A percentile compares a stretch with the other conserved stretches of the same genome.
These are phyloP conservation scores for Nebria ingens DNA, from an alignment of 1,140 invertebrate species.

Conservation along the genomic window DNA sequence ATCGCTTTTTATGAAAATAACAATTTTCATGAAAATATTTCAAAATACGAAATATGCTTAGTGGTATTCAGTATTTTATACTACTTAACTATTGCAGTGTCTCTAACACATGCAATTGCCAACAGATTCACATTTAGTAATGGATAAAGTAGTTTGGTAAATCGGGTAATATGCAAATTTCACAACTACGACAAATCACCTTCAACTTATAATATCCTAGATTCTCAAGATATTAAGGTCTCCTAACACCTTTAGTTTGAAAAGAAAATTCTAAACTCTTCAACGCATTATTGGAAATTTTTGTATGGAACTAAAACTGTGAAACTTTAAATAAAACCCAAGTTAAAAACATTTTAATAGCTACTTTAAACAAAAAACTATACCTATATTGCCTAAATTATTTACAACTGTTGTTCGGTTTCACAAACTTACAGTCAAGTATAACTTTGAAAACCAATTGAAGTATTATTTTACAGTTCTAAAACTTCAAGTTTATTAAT, in stretches of 20 bases:
- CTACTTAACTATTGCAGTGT: no score
- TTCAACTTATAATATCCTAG: slow-evolving; percentile 1
- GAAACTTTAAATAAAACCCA: slow-evolving; percentile 3
- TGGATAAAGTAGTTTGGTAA: no score
- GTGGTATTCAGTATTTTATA: no score
- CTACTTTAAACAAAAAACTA: neutral
- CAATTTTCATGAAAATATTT: no score
- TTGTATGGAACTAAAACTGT: neutral
- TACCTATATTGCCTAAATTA: neutral
- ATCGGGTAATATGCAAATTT: neutral
- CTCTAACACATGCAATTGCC: no score
- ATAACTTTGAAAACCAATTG: no score
- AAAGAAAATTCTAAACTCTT: slow-evolving; percentile 5
- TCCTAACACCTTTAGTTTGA: slow-evolving; percentile 3
- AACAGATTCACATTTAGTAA: no score
- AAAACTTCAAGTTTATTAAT: no score
- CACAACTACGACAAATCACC: neutral
- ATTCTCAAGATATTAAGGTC: slow-evolving; percentile 5
- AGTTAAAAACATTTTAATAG: neutral
- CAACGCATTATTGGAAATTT: slow-evolving; percentile 1
- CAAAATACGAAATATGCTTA: no score
- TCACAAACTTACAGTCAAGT: no score
- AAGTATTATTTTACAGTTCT: no score
- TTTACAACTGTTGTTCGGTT: neutral
- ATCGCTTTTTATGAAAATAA: no score